A percentile compares a stretch with the other conserved stretches of the same genome.
Evolutionary conservation across 2,113 vertebrate species (phyloP).

Genomic region (Petaurus breviceps): DNA sequence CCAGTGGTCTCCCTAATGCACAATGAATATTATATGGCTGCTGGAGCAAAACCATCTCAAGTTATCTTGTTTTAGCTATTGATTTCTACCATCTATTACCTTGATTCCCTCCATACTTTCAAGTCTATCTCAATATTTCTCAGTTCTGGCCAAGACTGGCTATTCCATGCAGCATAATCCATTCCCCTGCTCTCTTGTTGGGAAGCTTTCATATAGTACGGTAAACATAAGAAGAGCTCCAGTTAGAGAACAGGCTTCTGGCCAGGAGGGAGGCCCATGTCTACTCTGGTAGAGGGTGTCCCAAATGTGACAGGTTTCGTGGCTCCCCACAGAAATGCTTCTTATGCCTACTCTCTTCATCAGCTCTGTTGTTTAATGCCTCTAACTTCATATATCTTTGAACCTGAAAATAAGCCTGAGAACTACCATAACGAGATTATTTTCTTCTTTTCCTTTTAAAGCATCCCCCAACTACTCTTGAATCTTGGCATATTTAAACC

Average conservation of each 20-base stretch:
- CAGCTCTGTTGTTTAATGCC: slow-evolving; percentile 69
- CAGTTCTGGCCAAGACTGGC: slow-evolving; percentile 61
- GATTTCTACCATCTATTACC: slow-evolving; percentile 65
- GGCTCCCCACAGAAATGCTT: slow-evolving; percentile 71
- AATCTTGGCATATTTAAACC: slow-evolving; percentile 70
- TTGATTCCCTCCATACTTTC: slow-evolving; percentile 65
- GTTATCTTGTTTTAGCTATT: slow-evolving; percentile 65
- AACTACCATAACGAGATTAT: slow-evolving; percentile 55
- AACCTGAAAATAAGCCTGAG: slow-evolving; percentile 62
- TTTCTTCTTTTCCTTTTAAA: slow-evolving; percentile 61
- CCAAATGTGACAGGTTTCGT: slow-evolving; percentile 70
- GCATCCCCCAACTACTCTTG: slow-evolving; percentile 74
- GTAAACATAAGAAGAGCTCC: slow-evolving; percentile 67
- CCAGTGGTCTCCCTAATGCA: slow-evolving; percentile 50
- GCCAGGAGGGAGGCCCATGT: slow-evolving; percentile 66
- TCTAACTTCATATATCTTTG: slow-evolving; percentile 64
- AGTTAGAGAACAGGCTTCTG: slow-evolving; percentile 69
- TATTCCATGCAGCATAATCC: slow-evolving; percentile 67
- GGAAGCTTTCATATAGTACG: slow-evolving; percentile 18
- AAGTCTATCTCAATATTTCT: slow-evolving; percentile 63
- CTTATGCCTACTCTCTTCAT: slow-evolving; percentile 75
- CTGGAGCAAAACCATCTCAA: slow-evolving; percentile 65
- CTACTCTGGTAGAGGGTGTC: slow-evolving; percentile 65
- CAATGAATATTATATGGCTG: slow-evolving; percentile 44
- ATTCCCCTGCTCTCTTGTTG: slow-evolving; percentile 70